Evolutionary conservation across 2,888 invertebrate genomes (phyloP).

Genomic region (Galeopsomyia nigrocyanea): DNA sequence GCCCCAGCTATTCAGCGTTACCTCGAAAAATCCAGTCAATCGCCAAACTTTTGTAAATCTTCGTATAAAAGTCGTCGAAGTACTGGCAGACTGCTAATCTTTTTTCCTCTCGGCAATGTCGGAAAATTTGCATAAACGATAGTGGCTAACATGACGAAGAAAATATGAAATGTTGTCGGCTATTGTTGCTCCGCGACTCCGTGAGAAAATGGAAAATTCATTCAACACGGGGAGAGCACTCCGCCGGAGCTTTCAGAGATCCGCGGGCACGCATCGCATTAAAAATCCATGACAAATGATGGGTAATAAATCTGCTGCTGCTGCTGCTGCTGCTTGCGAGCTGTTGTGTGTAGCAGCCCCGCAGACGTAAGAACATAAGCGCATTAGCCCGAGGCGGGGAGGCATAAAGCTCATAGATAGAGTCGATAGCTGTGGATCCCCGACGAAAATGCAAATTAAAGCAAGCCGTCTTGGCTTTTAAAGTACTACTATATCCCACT

Average conservation of each 20-base stretch:
- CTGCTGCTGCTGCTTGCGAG: background rate
- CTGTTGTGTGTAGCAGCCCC: background rate
- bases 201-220: too few species aligned
- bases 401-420: conserved; percentile 2
- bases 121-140: too few species aligned
- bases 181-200: too few species aligned
- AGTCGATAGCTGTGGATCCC: background rate
- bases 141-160: too few species aligned
- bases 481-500: conserved; percentile 14
- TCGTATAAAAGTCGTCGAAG: conserved; percentile 27
- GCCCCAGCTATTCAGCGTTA: conserved; percentile 9
- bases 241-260: background rate
- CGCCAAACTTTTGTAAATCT: conserved; percentile 45
- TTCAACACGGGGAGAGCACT: background rate
- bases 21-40: conserved; percentile 38
- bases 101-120: background rate
- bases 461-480: conserved; percentile 8
- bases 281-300: conserved; percentile 25
- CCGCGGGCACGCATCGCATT: background rate
- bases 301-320: conserved; percentile 27
- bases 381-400: conserved; percentile 7
- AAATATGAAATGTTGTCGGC: too few species aligned
- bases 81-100: background rate
- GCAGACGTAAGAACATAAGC: conserved; percentile 15
- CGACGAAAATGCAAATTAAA: conserved; percentile 9